Percentiles rank a stretch among this genome's conserved stretches.
These are phyloP conservation scores for Mystacornis crossleyi DNA, from an alignment of 2,113 vertebrate genomes.

Conservation along the genomic window DNA sequence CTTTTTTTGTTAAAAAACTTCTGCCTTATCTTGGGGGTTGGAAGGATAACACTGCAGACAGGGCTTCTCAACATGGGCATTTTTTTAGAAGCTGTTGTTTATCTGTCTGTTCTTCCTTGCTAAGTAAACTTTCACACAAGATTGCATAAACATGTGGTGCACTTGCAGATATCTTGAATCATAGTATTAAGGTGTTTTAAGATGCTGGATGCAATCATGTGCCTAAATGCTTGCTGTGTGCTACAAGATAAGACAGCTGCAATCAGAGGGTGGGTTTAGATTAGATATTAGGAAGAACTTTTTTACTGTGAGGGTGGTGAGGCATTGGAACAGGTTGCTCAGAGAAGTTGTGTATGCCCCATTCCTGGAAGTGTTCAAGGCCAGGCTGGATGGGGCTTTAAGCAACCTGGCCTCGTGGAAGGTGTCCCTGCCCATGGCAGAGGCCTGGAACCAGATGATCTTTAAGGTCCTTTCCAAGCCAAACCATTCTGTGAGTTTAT, in stretches of 20 bases:
- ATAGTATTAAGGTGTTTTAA: background rate
- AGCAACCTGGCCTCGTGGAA: background rate
- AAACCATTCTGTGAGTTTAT: background rate
- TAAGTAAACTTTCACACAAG: background rate
- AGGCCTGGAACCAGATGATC: background rate
- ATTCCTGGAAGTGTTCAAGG: background rate
- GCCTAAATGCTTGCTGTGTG: background rate
- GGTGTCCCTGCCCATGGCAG: background rate
- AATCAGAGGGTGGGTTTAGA: background rate
- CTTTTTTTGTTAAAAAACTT: background rate
- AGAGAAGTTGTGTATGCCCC: background rate
- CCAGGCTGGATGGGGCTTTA: background rate
- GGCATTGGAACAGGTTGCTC: rapidly evolving
- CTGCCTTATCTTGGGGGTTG: rapidly evolving
- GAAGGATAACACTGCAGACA: background rate
- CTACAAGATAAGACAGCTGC: background rate
- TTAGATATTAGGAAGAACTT: background rate
- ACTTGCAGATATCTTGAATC: background rate
- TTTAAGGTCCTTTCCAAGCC: background rate
- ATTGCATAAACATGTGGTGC: background rate
- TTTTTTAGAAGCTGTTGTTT: background rate
- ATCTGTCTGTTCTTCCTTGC: background rate
- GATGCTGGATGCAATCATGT: background rate
- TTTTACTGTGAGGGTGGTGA: background rate
- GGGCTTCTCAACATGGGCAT: background rate